Base-by-base conservation (phyloP, 2,113 vertebrate species). In the Alces alces region DNA sequence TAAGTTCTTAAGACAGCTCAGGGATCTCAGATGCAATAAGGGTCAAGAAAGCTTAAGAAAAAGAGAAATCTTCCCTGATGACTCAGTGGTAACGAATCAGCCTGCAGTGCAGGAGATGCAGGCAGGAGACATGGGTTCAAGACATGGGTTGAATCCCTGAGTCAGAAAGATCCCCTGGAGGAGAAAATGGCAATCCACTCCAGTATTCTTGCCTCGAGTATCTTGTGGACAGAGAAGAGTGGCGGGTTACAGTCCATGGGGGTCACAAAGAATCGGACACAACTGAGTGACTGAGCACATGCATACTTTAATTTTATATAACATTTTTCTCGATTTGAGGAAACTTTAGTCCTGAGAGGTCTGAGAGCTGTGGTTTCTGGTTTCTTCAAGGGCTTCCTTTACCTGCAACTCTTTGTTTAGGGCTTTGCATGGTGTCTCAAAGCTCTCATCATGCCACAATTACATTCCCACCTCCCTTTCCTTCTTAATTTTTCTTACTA, bases 1-100 rank as follows among this genome's bases (percentile, higher is more conserved):
- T 39, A 36, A 60, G 45, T 84, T 87, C 61, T 61, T 82, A 21
- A 92, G 58, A 64, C 25, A 94, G 76, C 50, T 66, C n/a, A 45
- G 50, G 6, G 4, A 66, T 39, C 78, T 39, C 43, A 52, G 33
- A 45, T 85, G 33, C 57, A 80, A 5, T 7, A 80, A 54, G 60
- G 36, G 61, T 83, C 73, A 57, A 96, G 61, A 89, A 97, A 91
- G 10, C 30, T n/a, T 96, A 87, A 93, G 64, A 85, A 91, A 84
- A 70, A 28, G 28, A 60, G 25, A 82, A 60, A 43, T 36, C 9
- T 86, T 82, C 66, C 19, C 10, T 23, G 66, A 39, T 70, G 66
- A 23, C 19, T 70, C 66, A 70, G 19, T 0, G 1, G 66, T 70
- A 39, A 70, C 19, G 36, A 23, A 70, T 70, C n/a, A 39, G 5